Conservation (phyloP, 23 tunicate species). For the Styela clava region DNA sequence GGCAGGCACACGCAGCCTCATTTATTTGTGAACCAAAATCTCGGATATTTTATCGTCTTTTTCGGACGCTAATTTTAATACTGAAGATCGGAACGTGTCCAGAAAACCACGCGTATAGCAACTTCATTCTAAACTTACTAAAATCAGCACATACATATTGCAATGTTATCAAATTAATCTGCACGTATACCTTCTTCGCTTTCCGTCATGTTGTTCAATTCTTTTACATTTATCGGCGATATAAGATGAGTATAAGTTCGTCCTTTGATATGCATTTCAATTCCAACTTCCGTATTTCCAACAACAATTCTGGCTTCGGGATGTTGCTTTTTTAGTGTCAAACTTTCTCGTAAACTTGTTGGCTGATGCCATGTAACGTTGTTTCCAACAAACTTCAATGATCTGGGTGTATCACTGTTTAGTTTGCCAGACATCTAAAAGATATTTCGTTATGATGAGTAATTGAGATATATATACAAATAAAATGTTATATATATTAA, state of each 20-base stretch:
- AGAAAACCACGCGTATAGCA: neutral
- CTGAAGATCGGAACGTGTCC: neutral
- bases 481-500: neutral
- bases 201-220: constrained; percentile 37
- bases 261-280: constrained; percentile 79
- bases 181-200: constrained; percentile 22
- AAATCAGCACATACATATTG: too few relatives aligned
- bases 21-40: neutral
- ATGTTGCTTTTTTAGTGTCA: constrained; percentile 40
- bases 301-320: constrained; percentile 80
- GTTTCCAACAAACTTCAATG: constrained; percentile 70
- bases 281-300: constrained; percentile 95
- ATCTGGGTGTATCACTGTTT: neutral
- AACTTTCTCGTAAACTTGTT: constrained; percentile 42
- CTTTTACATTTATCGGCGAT: constrained; percentile 42
- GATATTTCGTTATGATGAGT: neutral
- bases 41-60: neutral
- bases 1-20: too few relatives aligned
- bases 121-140: neutral
- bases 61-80: neutral
- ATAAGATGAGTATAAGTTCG: constrained; percentile 33
- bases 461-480: neutral
- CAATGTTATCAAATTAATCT: neutral
- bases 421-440: neutral
- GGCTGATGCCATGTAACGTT: constrained; percentile 92